These are phyloP conservation scores for Neuroterus valhalla DNA, from an alignment of 1,140 invertebrate species.

Conservation along the genomic window DNA sequence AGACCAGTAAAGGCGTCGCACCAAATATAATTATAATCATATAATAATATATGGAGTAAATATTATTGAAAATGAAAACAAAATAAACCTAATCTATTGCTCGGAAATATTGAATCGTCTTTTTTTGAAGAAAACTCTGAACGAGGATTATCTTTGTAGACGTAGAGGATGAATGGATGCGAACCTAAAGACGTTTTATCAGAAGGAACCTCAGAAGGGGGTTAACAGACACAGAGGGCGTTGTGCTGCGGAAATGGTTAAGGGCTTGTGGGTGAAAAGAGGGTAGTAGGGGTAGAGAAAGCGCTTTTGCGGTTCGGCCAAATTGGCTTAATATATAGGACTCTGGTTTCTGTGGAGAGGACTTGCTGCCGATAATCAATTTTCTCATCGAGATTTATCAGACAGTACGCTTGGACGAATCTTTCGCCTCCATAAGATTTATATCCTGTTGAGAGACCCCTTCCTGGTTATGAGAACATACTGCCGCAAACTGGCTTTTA, in stretches of 20 bases:
- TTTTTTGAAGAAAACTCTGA: background rate
- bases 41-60: no score
- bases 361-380: conserved; percentile 24
- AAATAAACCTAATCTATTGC: background rate
- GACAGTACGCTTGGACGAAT: conserved; percentile 21
- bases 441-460: conserved; percentile 13
- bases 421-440: conserved; percentile 15
- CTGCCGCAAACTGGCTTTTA: no score
- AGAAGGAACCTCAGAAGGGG: background rate
- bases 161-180: conserved; percentile 3
- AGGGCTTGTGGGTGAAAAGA: background rate
- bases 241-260: background rate
- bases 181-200: conserved; percentile 25
- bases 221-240: conserved; percentile 22
- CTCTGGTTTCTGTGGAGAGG: conserved; percentile 21
- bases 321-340: conserved; percentile 29
- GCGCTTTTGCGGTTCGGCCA: conserved; percentile 15
- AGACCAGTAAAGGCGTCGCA: no score
- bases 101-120: background rate
- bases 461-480: conserved; percentile 12
- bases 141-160: background rate
- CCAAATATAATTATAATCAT: no score
- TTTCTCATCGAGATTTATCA: conserved; percentile 31
- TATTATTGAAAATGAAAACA: no score
- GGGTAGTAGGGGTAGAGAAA: background rate